Conservation (phyloP, 1,140 invertebrate genomes). For the Dufourea novaeangliae region DNA sequence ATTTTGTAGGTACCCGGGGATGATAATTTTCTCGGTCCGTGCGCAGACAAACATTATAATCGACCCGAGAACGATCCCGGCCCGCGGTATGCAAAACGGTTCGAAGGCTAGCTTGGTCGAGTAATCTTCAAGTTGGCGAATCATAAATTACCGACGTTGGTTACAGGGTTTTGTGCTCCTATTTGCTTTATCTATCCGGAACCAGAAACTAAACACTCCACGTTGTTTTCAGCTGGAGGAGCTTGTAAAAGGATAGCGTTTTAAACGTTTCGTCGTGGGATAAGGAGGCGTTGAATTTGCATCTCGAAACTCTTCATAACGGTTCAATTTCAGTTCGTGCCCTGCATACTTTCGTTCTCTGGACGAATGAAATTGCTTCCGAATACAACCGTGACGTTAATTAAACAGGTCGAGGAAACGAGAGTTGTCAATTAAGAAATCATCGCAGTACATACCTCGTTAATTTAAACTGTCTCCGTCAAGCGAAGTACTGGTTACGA, state of each 20-base stretch:
- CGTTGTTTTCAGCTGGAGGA: too few relatives aligned
- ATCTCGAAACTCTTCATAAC: background rate
- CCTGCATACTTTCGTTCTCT: background rate
- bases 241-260: too few relatives aligned
- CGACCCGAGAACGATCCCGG: background rate
- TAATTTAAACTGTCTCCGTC: background rate
- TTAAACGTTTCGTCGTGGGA: background rate
- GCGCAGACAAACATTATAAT: slow-evolving; percentile 16
- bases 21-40: slow-evolving; percentile 8
- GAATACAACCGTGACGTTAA: background rate
- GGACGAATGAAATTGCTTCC: background rate
- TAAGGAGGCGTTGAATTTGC: background rate
- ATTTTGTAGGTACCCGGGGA: background rate
- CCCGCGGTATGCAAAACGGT: background rate
- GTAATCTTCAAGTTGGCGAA: background rate
- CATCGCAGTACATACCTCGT: slow-evolving; percentile 6
- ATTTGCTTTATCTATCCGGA: too few relatives aligned
- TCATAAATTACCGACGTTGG: background rate
- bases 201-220: too few relatives aligned
- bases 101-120: background rate
- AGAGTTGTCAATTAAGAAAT: background rate
- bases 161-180: background rate
- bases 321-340: background rate
- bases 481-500: background rate
- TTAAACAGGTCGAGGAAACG: background rate